Conservation (phyloP, 2,888 invertebrate genomes). For the Heterodera filipjevi region DNA sequence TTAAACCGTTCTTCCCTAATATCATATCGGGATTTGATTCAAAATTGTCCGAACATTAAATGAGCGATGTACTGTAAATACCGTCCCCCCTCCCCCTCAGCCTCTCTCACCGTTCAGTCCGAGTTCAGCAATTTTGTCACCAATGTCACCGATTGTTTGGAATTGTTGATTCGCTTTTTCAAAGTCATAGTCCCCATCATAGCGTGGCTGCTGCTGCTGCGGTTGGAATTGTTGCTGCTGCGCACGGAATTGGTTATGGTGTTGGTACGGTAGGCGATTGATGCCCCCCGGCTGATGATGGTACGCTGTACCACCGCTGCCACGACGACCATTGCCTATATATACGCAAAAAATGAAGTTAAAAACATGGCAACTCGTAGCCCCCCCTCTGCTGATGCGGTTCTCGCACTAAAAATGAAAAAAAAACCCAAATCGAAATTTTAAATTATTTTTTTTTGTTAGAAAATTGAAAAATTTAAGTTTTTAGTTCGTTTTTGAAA, state of each 20-base stretch:
- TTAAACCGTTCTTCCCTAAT: too few relatives aligned
- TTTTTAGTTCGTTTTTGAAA: too few relatives aligned
- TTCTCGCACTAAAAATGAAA: too few relatives aligned
- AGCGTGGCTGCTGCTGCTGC: conserved; percentile 30
- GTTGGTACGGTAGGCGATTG: neutral
- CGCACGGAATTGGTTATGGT: neutral
- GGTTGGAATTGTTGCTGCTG: neutral
- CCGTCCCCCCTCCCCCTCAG: too few relatives aligned
- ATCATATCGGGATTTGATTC: too few relatives aligned
- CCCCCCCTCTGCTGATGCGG: too few relatives aligned
- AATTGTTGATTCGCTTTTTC: conserved; percentile 97
- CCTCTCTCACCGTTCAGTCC: conserved; percentile 10
- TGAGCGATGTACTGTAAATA: too few relatives aligned
- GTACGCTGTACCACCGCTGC: neutral
- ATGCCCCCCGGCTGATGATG: neutral
- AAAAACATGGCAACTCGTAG: too few relatives aligned
- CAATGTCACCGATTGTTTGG: conserved; percentile 66
- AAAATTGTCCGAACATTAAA: too few relatives aligned
- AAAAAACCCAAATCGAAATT: too few relatives aligned
- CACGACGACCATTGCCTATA: neutral
- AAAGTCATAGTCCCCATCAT: conserved; percentile 84
- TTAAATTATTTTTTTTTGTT: too few relatives aligned
- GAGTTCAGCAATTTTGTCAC: neutral
- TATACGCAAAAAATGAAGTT: neutral
- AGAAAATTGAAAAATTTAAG: too few relatives aligned